These are phyloP conservation scores for Holothuria leucospilota DNA, from an alignment of 53 echinoderm and acorn worm genomes.

Conservation along the genomic window DNA sequence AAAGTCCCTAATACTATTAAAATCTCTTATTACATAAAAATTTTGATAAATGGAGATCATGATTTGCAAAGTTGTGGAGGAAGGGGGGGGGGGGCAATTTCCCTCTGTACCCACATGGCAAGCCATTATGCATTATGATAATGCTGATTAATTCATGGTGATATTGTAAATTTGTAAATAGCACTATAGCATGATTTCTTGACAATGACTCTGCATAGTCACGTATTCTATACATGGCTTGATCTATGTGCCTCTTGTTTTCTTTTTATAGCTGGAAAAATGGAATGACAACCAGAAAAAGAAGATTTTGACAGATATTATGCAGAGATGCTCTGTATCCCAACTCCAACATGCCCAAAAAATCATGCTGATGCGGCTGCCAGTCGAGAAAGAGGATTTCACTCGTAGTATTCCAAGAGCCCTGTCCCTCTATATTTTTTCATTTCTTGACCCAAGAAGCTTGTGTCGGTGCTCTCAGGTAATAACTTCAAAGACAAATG, in stretches of 20 bases:
- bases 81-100: too few relatives aligned
- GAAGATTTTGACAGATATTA: conserved; percentile 73
- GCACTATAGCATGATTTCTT: too few relatives aligned
- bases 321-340: conserved; percentile 72
- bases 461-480: conserved; percentile 94
- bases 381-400: conserved; percentile 82
- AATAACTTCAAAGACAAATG: not conserved
- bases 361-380: conserved; percentile 68
- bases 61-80: too few relatives aligned
- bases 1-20: too few relatives aligned
- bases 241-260: not conserved
- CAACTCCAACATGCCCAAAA: conserved; percentile 80
- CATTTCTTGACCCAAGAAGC: conserved; percentile 93
- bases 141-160: too few relatives aligned
- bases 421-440: conserved; percentile 84
- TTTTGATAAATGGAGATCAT: too few relatives aligned
- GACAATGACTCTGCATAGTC: too few relatives aligned
- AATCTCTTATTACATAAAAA: too few relatives aligned
- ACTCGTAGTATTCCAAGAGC: conserved; percentile 84
- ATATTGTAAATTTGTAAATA: too few relatives aligned
- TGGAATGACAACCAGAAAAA: conserved; percentile 88
- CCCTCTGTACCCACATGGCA: too few relatives aligned
- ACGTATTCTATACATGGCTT: not conserved
- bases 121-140: too few relatives aligned
- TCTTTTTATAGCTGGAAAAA: conserved; percentile 81